Base-by-base conservation (phyloP, 2,888 invertebrate genomes). In the Diarsia dahlii region DNA sequence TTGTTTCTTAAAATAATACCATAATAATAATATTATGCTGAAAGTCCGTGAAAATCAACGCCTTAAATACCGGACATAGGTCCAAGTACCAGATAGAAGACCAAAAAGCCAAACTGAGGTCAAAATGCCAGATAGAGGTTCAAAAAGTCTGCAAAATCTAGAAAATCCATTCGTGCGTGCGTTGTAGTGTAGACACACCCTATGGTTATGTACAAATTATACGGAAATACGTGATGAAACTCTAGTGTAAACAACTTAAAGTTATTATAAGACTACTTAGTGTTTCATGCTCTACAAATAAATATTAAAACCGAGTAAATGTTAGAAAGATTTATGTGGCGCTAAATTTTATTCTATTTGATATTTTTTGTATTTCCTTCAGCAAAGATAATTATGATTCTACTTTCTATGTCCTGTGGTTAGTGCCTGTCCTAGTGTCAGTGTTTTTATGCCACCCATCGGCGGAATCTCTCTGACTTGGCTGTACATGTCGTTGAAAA, bases 201-300 rank as follows among this genome's bases (percentile, higher is more conserved):
- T 65, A 8, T 23, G 18, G 0, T 45, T 23, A 12, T 50, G 4
- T 62, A 50, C 20, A 23, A n/a, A 46, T 23, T 64, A 75, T 48
- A 62, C 13, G n/a, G 50, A 68, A 68, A 71, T 8, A 13, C 4
- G n/a, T 48, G 48, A 76, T 39, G 34, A 63, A 58, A 50, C 34
- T 60, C 54, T 10, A 18, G 13, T 45, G n/a, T 50, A 77, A 81
- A 81, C 34, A 64, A 58, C 28, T 60, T 64, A 46, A 81, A 68
- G 52, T 45, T 68, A 64, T 68, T 64, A 56, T 68, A 64, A 8
- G 23, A 34, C n/a, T 71, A 68, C 15, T 64, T 48, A 10, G 48
- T 48, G 71, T 67, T 64, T 54, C 48, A 56, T 58, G 68, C 6
- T 12, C 13, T 23, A 6, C 20, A 10, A 63, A 76, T 52, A 39